phyloP scores from a whole-genome alignment of 2,797 vertebrate genomes.

The Nyctalus aviator region DNA sequence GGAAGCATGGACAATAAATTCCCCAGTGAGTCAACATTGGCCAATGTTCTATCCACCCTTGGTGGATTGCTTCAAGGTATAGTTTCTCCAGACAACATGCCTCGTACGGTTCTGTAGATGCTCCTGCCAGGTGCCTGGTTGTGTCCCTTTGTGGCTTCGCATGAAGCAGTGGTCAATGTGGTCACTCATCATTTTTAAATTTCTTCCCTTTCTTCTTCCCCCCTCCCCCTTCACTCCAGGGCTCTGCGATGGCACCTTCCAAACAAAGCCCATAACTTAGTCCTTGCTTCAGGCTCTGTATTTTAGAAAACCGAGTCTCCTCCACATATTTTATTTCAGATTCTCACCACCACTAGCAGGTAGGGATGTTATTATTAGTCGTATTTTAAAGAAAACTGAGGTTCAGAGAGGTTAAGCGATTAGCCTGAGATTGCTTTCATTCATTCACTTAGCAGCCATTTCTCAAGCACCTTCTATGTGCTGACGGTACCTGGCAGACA shows the following conservation, averaged over 20 bases:
- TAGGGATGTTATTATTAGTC: not conserved
- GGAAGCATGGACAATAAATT: not conserved
- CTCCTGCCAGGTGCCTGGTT: not conserved
- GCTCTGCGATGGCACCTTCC: not conserved
- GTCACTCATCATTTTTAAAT: too few species aligned
- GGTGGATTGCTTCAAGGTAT: not conserved
- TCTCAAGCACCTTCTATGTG: not conserved
- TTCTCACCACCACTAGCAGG: not conserved
- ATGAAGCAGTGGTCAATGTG: not conserved
- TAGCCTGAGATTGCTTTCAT: not conserved
- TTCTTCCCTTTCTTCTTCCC: not conserved
- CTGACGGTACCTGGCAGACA: not conserved
- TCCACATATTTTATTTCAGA: not conserved
- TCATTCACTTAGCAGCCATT: constrained; percentile 3
- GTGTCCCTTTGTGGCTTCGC: not conserved
- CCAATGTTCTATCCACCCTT: not conserved
- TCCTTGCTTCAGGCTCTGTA: constrained; percentile 12
- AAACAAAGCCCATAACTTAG: not conserved
- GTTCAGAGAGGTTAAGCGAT: not conserved
- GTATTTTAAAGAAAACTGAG: not conserved
- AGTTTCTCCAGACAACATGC: not conserved
- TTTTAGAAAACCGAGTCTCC: constrained; percentile 18
- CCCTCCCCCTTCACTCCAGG: not conserved
- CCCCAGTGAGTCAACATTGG: not conserved
- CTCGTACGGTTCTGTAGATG: not conserved